Percentiles rank a stretch among this genome's conserved stretches.
Conservation (phyloP, 1,140 invertebrate genomes). For the Drosophila elegans region DNA sequence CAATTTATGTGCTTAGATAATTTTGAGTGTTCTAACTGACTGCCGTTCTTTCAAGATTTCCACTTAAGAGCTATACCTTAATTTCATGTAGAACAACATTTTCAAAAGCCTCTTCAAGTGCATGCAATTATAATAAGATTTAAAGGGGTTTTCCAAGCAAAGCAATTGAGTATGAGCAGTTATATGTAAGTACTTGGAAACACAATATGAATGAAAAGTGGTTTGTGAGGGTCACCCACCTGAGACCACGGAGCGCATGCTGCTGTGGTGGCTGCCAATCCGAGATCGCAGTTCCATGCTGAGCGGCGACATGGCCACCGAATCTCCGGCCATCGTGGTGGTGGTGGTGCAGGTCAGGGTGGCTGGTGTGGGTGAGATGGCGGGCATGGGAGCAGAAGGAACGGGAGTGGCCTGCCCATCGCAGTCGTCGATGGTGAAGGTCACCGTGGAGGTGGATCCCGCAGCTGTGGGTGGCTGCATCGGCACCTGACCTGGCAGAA, state of each 20-base stretch:
- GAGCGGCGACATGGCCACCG: constrained; percentile 51
- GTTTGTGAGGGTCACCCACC: constrained; percentile 45
- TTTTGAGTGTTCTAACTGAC: too few species aligned
- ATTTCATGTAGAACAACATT: too few species aligned
- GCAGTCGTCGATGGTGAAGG: constrained; percentile 77
- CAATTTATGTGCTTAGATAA: too few species aligned
- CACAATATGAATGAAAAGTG: not conserved
- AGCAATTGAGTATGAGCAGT: not conserved
- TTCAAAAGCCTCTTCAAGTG: too few species aligned
- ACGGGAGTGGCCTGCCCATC: constrained; percentile 26
- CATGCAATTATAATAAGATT: constrained; percentile 19
- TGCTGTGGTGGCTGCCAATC: constrained; percentile 72
- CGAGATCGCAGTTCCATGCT: constrained; percentile 63
- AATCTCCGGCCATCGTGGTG: constrained; percentile 69
- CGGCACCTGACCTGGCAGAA: constrained; percentile 49
- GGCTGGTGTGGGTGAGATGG: constrained; percentile 40
- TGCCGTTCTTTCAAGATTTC: too few species aligned
- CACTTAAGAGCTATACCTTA: too few species aligned
- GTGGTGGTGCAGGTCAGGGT: constrained; percentile 71
- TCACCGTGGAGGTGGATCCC: constrained; percentile 68
- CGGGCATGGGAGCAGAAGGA: constrained; percentile 20
- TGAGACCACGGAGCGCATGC: constrained; percentile 80
- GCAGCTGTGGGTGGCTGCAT: constrained; percentile 16
- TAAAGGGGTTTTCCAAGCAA: not conserved
- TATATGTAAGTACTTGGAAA: constrained; percentile 5